phyloP scores from a whole-genome alignment of 1,140 invertebrate genomes.

The Pararge aegeria region DNA sequence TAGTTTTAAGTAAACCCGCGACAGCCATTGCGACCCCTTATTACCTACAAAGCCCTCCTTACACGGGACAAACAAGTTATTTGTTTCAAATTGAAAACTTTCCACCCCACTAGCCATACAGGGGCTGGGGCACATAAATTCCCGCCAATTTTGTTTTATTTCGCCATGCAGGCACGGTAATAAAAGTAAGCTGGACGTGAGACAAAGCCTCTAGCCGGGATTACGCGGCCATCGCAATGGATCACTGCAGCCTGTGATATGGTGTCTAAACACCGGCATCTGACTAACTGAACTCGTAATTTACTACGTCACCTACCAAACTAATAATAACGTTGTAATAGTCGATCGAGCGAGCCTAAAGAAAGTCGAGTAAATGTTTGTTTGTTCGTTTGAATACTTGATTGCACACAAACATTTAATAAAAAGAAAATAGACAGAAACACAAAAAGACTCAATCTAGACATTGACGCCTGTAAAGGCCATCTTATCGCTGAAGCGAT shows the following conservation, averaged over 20 bases:
- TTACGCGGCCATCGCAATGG: slow-evolving; percentile 71
- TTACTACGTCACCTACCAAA: slow-evolving; percentile 29
- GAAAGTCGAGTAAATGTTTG: too few relatives aligned
- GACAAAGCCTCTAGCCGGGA: slow-evolving; percentile 70
- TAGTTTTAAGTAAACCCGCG: slow-evolving; percentile 75
- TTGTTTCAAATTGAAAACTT: slow-evolving; percentile 79
- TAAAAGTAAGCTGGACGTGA: slow-evolving; percentile 79
- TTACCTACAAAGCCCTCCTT: slow-evolving; percentile 74
- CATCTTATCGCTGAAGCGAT: too few relatives aligned
- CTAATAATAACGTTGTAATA: slow-evolving; percentile 19
- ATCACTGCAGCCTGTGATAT: slow-evolving; percentile 69
- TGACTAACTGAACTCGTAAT: slow-evolving; percentile 52
- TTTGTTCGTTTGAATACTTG: too few relatives aligned
- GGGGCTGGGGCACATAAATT: slow-evolving; percentile 74
- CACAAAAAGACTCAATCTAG: too few relatives aligned
- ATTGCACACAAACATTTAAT: too few relatives aligned
- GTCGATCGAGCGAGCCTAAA: too few relatives aligned
- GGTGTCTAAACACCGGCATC: slow-evolving; percentile 65
- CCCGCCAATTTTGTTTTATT: slow-evolving; percentile 79
- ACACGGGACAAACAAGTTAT: slow-evolving; percentile 75
- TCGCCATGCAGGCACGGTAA: slow-evolving; percentile 76
- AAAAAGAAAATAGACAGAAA: too few relatives aligned
- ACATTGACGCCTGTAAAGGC: too few relatives aligned
- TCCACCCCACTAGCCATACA: slow-evolving; percentile 74
- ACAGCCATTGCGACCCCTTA: slow-evolving; percentile 70